Conservation (phyloP, 2,888 invertebrate genomes). For the Lasioglossum zephyrum region DNA sequence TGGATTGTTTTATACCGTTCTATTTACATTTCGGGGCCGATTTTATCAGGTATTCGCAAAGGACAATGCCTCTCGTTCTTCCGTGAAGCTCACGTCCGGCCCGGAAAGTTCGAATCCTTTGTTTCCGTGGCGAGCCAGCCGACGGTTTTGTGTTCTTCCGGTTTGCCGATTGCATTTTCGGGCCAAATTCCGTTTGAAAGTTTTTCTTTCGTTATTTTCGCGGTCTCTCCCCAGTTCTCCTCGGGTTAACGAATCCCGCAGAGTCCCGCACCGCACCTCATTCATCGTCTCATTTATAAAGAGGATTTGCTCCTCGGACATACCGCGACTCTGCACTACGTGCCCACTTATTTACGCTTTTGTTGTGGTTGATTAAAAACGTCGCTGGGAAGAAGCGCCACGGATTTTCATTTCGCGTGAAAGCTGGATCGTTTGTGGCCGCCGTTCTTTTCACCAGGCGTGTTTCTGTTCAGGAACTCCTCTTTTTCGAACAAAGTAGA, state of each 20-base stretch:
- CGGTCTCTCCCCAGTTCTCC: neutral
- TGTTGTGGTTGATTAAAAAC: conserved; percentile 45
- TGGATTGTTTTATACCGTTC: neutral
- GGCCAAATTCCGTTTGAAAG: neutral
- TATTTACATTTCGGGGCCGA: neutral
- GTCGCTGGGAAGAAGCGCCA: neutral
- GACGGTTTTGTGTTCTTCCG: neutral
- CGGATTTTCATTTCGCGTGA: conserved; percentile 25
- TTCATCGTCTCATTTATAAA: neutral
- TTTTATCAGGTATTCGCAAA: neutral
- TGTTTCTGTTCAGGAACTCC: neutral
- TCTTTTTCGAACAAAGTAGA: neutral
- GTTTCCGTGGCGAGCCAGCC: neutral
- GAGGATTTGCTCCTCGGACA: neutral
- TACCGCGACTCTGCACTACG: neutral
- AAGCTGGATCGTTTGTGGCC: neutral
- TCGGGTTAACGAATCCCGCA: neutral
- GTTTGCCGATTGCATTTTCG: neutral
- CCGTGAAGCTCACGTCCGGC: neutral
- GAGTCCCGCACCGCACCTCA: neutral
- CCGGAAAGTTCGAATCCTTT: neutral
- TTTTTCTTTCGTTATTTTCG: neutral
- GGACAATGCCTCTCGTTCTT: neutral
- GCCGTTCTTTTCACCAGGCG: neutral
- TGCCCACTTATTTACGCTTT: conserved; percentile 17